Conservation (phyloP, 1,140 invertebrate genomes). For the Muscidifurax raptorellus region DNA sequence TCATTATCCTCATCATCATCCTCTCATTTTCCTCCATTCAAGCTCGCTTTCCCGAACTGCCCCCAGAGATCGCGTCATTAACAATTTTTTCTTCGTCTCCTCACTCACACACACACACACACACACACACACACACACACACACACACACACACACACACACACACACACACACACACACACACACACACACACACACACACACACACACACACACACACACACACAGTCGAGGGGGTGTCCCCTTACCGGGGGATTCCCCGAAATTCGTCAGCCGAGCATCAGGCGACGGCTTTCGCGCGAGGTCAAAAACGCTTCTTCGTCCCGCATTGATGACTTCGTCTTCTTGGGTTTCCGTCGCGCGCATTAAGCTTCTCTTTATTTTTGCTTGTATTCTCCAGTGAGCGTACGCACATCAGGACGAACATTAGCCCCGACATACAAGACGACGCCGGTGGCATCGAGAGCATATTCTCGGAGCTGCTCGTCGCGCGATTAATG, state of each 20-base stretch:
- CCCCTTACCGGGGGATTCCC: conserved; percentile 16
- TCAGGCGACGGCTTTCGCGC: neutral
- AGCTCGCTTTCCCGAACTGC: too few relatives aligned
- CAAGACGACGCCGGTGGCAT: too few relatives aligned
- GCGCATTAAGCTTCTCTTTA: neutral
- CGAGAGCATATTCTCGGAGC: too few relatives aligned
- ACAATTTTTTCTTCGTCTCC: neutral
- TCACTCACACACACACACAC: too few relatives aligned
- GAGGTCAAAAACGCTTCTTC: neutral
- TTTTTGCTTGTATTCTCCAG: neutral
- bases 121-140: too few relatives aligned
- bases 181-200: too few relatives aligned
- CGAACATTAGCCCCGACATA: neutral
- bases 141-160: too few relatives aligned
- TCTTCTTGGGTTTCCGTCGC: conserved; percentile 25
- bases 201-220: too few relatives aligned
- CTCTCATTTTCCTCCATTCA: conserved; percentile 27
- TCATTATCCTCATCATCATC: conserved; percentile 25
- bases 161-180: too few relatives aligned
- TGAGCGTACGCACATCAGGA: neutral
- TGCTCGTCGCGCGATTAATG: too few relatives aligned
- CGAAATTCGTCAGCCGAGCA: conserved; percentile 25
- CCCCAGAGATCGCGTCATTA: neutral
- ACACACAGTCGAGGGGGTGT: neutral
- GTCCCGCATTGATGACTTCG: neutral